Percentiles rank a stretch among this genome's conserved stretches.
These are phyloP conservation scores for Nannoperca obscura DNA, from an alignment of 2,797 vertebrate genomes.

Conservation along the genomic window DNA sequence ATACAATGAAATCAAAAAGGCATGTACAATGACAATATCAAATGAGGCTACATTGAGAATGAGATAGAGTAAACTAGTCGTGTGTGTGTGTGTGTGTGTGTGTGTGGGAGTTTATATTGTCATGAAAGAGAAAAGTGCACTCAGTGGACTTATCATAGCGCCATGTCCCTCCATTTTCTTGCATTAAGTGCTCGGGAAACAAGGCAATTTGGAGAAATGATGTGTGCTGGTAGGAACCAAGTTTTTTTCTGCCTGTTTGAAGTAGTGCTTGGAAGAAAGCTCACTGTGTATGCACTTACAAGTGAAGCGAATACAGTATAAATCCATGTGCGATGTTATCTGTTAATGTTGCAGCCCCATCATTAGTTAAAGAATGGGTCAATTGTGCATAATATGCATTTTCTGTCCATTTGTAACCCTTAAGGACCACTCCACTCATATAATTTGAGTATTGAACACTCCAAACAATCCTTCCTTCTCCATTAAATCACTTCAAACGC, in stretches of 20 bases:
- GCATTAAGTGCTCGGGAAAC: constrained; percentile 39
- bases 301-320: background rate
- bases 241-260: constrained; percentile 27
- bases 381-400: too few relatives aligned
- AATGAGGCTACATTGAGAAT: background rate
- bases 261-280: background rate
- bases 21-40: background rate
- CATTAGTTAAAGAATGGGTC: background rate
- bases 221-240: background rate
- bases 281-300: background rate
- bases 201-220: constrained; percentile 43
- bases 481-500: too few relatives aligned
- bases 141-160: constrained; percentile 34
- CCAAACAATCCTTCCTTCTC: background rate
- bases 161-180: constrained; percentile 21
- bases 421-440: too few relatives aligned
- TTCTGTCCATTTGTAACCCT: too few relatives aligned
- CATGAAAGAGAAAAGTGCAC: constrained; percentile 35
- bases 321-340: background rate
- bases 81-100: constrained; percentile 32
- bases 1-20: constrained; percentile 24
- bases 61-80: constrained; percentile 16
- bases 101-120: constrained; percentile 54
- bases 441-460: too few relatives aligned
- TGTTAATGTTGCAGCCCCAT: background rate